A percentile compares a stretch with the other conserved stretches of the same genome.
Conservation (phyloP, 2,797 vertebrate genomes). For the Aeoliscus strigatus region DNA sequence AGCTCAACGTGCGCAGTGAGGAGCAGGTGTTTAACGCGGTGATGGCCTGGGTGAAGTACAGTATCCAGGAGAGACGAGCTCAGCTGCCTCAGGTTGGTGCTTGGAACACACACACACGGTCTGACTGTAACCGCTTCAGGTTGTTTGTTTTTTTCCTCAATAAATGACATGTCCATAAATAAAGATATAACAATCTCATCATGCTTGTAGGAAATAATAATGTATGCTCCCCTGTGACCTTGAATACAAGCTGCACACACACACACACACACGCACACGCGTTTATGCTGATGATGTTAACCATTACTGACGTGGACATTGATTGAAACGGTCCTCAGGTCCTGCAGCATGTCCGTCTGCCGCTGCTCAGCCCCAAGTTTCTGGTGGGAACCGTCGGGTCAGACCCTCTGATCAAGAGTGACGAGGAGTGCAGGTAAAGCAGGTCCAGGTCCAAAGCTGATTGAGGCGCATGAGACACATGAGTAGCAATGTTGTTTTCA, state of each 20-base stretch:
- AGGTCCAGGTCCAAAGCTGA: neutral
- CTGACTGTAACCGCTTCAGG: too few species aligned
- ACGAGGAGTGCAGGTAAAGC: constrained; percentile 92
- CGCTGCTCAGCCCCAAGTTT: constrained; percentile 95
- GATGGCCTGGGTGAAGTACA: constrained; percentile 99
- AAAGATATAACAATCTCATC: too few species aligned
- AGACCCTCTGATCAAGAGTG: constrained; percentile 96
- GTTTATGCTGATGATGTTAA: too few species aligned
- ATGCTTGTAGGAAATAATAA: too few species aligned
- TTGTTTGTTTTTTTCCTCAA: too few species aligned
- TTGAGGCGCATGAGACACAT: neutral
- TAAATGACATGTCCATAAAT: too few species aligned
- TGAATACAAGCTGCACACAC: too few species aligned
- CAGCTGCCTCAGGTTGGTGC: constrained; percentile 89
- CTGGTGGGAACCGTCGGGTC: constrained; percentile 97
- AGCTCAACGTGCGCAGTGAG: constrained; percentile 96
- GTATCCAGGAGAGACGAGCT: constrained; percentile 94
- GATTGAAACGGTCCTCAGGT: constrained; percentile 71
- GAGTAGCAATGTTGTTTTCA: constrained; percentile 7
- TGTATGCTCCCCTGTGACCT: too few species aligned
- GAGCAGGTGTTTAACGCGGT: constrained; percentile 98
- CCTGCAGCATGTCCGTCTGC: constrained; percentile 92
- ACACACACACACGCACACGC: too few species aligned
- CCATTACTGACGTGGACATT: neutral
- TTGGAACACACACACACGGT: too few species aligned